These are phyloP conservation scores for Prunella strophiata DNA, from an alignment of 2,797 vertebrate genomes.

Conservation along the genomic window DNA sequence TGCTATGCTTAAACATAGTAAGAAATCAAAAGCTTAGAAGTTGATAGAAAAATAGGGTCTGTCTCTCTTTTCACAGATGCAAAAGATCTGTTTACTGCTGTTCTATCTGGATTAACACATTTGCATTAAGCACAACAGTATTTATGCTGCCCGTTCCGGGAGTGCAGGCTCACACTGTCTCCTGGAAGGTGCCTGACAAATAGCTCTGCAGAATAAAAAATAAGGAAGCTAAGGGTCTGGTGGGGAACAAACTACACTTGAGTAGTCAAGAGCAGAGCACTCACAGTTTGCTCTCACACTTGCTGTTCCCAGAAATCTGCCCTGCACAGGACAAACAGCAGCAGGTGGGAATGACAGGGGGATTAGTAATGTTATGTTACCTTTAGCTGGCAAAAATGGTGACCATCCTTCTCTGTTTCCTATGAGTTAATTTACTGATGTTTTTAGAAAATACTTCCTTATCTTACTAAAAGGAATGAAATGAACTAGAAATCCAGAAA, in stretches of 20 bases:
- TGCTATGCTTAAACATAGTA: neutral
- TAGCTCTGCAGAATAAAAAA: neutral
- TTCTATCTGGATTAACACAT: neutral
- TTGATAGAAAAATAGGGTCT: neutral
- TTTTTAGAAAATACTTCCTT: neutral
- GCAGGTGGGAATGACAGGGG: constrained; percentile 16
- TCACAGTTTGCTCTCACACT: neutral
- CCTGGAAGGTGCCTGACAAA: neutral
- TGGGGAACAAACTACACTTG: neutral
- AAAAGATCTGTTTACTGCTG: neutral
- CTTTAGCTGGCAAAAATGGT: neutral
- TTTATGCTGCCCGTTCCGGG: neutral
- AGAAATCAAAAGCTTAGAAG: neutral
- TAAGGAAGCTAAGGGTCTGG: neutral
- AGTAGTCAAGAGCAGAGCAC: neutral
- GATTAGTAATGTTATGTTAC: neutral
- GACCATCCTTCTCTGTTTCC: neutral
- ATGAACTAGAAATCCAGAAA: neutral
- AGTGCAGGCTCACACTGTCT: neutral
- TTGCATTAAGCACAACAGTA: neutral
- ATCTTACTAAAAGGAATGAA: neutral
- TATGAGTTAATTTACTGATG: neutral
- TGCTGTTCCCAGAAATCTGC: constrained; percentile 8
- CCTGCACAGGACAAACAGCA: constrained; percentile 5
- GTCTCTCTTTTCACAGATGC: neutral